Evolutionary conservation across 1,140 invertebrate species (phyloP), one percentile per base, ranked within the genome.

Genomic region (Bicyclus anynana): DNA sequence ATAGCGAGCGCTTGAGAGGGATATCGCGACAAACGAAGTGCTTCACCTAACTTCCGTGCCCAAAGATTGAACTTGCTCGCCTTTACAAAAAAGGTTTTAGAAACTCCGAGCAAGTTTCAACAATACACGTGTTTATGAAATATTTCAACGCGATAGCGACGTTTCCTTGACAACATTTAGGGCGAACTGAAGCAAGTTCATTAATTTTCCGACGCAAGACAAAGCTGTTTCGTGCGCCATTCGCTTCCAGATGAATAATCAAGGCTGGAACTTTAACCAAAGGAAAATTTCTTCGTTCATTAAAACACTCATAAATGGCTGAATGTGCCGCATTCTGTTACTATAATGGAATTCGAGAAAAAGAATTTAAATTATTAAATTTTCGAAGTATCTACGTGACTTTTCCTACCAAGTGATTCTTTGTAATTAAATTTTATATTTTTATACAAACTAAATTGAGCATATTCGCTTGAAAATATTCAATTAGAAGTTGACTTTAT

Each of bases 1-100:
- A 83, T 85, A 84, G 81, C 74, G 71, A 59, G 52, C 69, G 76
- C 79, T 83, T 80, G 77, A 78, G 74, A 81, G 69, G 70, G 75
- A 83, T 83, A 85, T 85, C 80, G 65, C 69, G 66, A 74, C 74
- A 80, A 80, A 85, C 78, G 74, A 85, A 85, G 80, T 83, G 70
- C 59, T 60, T 65, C 53, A 56, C 44, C 53, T 49, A 37, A 52
- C 29, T 44, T 38, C 27, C 29, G 12, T 51, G 21, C 20, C 18
- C 38, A 33, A 59, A 61, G 35, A 55, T 51, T 61, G 47, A 51
- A 55, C 21, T 50, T 37, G 29, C 37, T 52, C 18, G 13, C 20
- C 42, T 37, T 37, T 21, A 51, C 26, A 60, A 61, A 61, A 61
- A 44, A 14, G 26, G 29, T 37, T 52, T 47, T 29, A 55, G 23